Percentiles rank a stretch among this genome's conserved stretches.
phyloP scores from a whole-genome alignment of 1,140 invertebrate species.

The Mercenaria mercenaria region DNA sequence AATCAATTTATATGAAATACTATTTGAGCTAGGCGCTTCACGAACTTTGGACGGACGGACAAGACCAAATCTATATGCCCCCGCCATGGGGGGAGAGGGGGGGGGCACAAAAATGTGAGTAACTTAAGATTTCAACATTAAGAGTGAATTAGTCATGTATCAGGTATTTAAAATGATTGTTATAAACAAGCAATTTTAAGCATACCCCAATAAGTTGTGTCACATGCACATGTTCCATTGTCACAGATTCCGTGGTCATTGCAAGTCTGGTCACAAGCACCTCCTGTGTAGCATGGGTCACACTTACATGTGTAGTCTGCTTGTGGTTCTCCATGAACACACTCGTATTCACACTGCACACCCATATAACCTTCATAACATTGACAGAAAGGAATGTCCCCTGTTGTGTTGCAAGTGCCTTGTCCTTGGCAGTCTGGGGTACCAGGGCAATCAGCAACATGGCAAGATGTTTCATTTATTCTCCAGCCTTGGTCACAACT shows the following conservation, averaged over 20 bases:
- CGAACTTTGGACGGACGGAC: neutral
- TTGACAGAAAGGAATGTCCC: slow-evolving; percentile 68
- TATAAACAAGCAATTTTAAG: no score
- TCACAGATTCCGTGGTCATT: slow-evolving; percentile 75
- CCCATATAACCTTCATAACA: slow-evolving; percentile 77
- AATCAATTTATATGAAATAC: neutral
- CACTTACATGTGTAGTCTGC: slow-evolving; percentile 70
- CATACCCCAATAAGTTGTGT: slow-evolving; percentile 77
- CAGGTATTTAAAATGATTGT: no score
- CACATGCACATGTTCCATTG: slow-evolving; percentile 69
- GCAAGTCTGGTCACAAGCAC: slow-evolving; percentile 67
- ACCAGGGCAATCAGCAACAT: slow-evolving; percentile 78
- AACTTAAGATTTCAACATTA: no score
- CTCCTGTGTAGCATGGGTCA: slow-evolving; percentile 72
- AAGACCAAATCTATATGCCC: no score
- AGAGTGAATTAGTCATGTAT: no score
- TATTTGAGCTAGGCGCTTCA: neutral
- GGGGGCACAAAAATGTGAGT: no score
- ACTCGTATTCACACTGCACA: slow-evolving; percentile 71
- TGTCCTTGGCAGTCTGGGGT: slow-evolving; percentile 75
- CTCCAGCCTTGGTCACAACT: slow-evolving; percentile 68
- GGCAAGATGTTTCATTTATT: slow-evolving; percentile 69
- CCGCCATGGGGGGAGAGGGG: no score
- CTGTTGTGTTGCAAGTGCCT: slow-evolving; percentile 70
- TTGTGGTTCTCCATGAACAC: slow-evolving; percentile 72